Conservation (phyloP, 2,888 invertebrate genomes). For the Sminthurides aquaticus region DNA sequence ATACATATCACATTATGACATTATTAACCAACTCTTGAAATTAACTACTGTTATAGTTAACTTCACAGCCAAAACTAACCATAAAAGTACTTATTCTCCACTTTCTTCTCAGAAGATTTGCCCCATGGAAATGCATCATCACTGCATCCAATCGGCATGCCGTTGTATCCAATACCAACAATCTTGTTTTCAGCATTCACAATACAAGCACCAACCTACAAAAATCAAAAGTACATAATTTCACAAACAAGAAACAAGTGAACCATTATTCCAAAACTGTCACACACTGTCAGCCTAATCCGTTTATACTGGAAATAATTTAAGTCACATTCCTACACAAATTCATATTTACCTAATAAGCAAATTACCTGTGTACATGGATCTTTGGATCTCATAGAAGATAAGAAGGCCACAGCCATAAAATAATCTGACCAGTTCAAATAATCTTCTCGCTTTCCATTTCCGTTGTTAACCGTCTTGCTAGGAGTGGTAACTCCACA, state of each 20-base stretch:
- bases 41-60: neutral
- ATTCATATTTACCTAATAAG: no score
- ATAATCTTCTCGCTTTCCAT: constrained; percentile 33
- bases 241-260: neutral
- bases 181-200: constrained; percentile 79
- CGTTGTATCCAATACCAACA: constrained; percentile 93
- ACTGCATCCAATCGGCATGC: constrained; percentile 82
- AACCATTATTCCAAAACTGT: no score
- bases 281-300: no score
- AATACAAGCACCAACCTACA: constrained; percentile 75
- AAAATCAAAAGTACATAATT: constrained; percentile 1
- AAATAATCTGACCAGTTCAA: constrained; percentile 85
- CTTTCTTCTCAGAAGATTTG: constrained; percentile 55
- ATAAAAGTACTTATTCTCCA: constrained; percentile 76
- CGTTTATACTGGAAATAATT: no score
- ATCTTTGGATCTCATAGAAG: constrained; percentile 91
- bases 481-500: neutral
- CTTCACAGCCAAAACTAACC: constrained; percentile 52
- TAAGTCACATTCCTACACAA: no score
- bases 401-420: constrained; percentile 84
- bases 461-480: constrained; percentile 15
- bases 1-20: neutral
- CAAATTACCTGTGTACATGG: constrained; percentile 80
- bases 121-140: constrained; percentile 89
- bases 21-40: constrained; percentile 1